These are phyloP conservation scores for Brachionichthys hirsutus DNA, from an alignment of 2,113 vertebrate species.

Conservation along the genomic window DNA sequence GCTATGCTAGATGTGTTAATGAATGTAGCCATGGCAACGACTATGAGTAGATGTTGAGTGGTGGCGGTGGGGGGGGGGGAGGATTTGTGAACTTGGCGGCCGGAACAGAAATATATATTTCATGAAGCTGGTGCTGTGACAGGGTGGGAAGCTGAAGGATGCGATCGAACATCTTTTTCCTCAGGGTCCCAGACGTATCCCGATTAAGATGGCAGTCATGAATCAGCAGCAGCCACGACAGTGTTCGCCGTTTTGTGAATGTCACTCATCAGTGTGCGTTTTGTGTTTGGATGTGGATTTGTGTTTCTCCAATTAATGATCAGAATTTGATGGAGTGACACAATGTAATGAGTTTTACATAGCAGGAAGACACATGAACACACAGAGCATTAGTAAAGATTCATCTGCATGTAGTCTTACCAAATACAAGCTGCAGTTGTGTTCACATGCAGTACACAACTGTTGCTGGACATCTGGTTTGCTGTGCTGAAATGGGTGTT, in stretches of 20 bases:
- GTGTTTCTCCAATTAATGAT: slow-evolving; percentile 57
- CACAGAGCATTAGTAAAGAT: slow-evolving; percentile 26
- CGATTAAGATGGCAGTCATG: slow-evolving; percentile 37
- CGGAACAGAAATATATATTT: slow-evolving; percentile 72
- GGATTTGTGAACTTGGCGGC: slow-evolving; percentile 64
- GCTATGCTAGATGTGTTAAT: slow-evolving; percentile 77
- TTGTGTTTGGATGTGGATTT: slow-evolving; percentile 26
- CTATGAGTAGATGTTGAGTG: slow-evolving; percentile 59
- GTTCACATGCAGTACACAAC: neutral
- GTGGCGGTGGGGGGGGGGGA: slow-evolving; percentile 48
- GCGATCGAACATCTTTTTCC: slow-evolving; percentile 60
- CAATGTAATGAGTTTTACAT: slow-evolving; percentile 61
- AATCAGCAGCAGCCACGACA: slow-evolving; percentile 49
- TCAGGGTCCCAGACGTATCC: slow-evolving; percentile 53
- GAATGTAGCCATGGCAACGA: slow-evolving; percentile 76
- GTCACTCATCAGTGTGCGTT: slow-evolving; percentile 11
- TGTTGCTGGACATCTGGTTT: slow-evolving; percentile 17
- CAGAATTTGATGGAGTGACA: slow-evolving; percentile 60
- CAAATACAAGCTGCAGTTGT: slow-evolving; percentile 4
- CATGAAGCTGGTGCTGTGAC: slow-evolving; percentile 66
- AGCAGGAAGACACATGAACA: slow-evolving; percentile 26
- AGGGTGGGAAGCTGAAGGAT: slow-evolving; percentile 60
- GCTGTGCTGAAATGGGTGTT: slow-evolving; percentile 6
- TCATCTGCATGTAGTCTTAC: slow-evolving; percentile 10
- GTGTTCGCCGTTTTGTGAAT: slow-evolving; percentile 14